Evolutionary conservation across 2,113 vertebrate species (phyloP).

Genomic region (Gobiocypris rarus): DNA sequence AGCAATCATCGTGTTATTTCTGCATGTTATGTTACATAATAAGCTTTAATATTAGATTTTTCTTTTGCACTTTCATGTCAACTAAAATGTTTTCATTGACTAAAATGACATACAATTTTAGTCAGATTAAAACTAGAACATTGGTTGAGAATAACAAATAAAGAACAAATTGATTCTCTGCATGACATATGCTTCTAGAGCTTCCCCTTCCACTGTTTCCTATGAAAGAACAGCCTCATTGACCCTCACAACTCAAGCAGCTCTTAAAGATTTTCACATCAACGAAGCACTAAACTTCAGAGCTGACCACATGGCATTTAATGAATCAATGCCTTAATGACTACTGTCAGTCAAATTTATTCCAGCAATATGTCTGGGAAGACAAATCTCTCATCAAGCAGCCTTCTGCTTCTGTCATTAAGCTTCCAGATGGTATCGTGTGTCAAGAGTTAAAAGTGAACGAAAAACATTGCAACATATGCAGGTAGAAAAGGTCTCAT

Average conservation of each 20-base stretch:
- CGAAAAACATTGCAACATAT: not conserved
- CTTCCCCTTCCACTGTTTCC: not conserved
- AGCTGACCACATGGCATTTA: conserved; percentile 27
- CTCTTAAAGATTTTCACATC: not conserved
- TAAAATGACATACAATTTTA: too few relatives aligned
- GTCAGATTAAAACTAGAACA: too few relatives aligned
- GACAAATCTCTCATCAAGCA: conserved; percentile 33
- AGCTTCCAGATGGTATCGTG: conserved; percentile 41
- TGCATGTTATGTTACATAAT: too few relatives aligned
- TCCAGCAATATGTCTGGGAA: conserved; percentile 22
- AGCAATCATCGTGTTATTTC: too few relatives aligned
- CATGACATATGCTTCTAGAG: conserved; percentile 1
- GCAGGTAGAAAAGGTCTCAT: not conserved
- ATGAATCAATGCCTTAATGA: conserved; percentile 43
- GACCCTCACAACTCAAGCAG: conserved; percentile 1
- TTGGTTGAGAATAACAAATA: too few relatives aligned
- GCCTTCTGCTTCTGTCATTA: conserved; percentile 43
- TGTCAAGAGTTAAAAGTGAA: conserved; percentile 3
- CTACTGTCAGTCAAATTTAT: conserved; percentile 39
- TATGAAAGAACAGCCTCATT: not conserved
- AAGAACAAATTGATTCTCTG: not conserved
- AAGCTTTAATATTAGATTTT: too few relatives aligned
- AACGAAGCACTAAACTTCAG: not conserved
- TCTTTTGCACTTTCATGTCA: too few relatives aligned
- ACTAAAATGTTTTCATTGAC: too few relatives aligned